Base-by-base conservation (phyloP, 1,140 invertebrate genomes). In the Maniola jurtina region DNA sequence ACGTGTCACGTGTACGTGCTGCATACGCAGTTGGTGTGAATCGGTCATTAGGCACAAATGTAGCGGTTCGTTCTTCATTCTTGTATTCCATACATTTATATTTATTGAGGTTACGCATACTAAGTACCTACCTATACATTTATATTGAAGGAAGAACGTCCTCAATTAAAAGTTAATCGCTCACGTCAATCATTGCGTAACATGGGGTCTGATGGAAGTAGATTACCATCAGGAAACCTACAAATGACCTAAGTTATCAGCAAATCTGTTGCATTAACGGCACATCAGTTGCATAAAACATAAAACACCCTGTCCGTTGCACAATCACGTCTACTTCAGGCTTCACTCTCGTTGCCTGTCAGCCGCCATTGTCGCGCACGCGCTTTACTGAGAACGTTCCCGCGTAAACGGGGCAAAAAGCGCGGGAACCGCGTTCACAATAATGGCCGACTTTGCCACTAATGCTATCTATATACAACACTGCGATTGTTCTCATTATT, bases 301-400 rank as follows among this genome's bases (percentile, higher is more conserved):
- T 82, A 84, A 84, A 86, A 70, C 75, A 71, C 70, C 70, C 65
- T 61, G 65, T 45, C 33, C 58, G 75, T 90, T 90, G 80, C 86
- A 87, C 86, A 90, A 90, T 80, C 69, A 25, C 68, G 71, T 61
- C 70, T 76, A 81, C 83, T 82, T 88, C 34, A 55, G 13, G n/a
- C 54, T 55, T 55, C 80, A 87, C 85, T 88, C 83, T 90, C 83
- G 84, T 81, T 86, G 82, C 69, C 65, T 76, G 73, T 73, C 59
- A 47, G 67, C 70, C 76, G 79, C 80, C 81, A 89, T 86, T 88
- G 86, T 86, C 79, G 79, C 81, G 84, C 83, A 86, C 82, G 85
- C 83, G 84, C 80, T 77, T 78, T 81, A 85, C 77, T 90, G 89
- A 76, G 89, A 91, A 89, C 79, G 74, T 91, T 91, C 89, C 88